Base-by-base conservation (phyloP, 2,888 invertebrate species). In the Exephanes ischioxanthus region DNA sequence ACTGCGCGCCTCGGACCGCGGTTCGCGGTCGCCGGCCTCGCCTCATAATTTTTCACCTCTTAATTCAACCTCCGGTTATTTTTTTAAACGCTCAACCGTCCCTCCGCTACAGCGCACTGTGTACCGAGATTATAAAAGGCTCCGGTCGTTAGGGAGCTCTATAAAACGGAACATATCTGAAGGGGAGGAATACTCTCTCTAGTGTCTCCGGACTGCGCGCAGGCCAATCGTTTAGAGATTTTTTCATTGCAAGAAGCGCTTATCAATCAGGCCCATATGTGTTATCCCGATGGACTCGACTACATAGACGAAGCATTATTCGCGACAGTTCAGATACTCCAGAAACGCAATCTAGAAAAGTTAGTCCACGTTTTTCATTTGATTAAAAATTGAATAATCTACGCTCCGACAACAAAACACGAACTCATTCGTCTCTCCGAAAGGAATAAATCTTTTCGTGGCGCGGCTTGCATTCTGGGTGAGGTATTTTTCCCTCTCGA, bases 261-360 rank as follows among this genome's bases (percentile, higher is more conserved):
- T 63, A 96, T 99, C 78, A 98, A 98, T 94, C 95, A 99, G 87
- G 99, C 99, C 0, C 97, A 99, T 99, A 92, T 3, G 41, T 99
- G 99, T 93, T 99, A 99, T 94, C 98, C 99, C 0, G 98, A 98
- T 92, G 96, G 98, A 91, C 96, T 98, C 19, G 98, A 98, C 94
- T 99, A 99, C 92, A 99, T 99, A 2, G 99, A 99, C 94, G 97
- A 98, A 92, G 99, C 99, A 22, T 95, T 99, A 88, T 96, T 97
- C 73, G 98, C 98, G 68, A 99, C 99, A 0, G 97, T 97, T 86
- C 97, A 97, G 93, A 97, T 99, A 88, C 98, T 99, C 92, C 96
- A 97, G 68, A 97, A 98, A 89, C 96, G 99, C 89, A 97, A 97
- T 88, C 96, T 98, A 89, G 96, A 97, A 91, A 97, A 97, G 30